Conservation (phyloP, 1,140 invertebrate species). For the Saccostrea cuccullata region DNA sequence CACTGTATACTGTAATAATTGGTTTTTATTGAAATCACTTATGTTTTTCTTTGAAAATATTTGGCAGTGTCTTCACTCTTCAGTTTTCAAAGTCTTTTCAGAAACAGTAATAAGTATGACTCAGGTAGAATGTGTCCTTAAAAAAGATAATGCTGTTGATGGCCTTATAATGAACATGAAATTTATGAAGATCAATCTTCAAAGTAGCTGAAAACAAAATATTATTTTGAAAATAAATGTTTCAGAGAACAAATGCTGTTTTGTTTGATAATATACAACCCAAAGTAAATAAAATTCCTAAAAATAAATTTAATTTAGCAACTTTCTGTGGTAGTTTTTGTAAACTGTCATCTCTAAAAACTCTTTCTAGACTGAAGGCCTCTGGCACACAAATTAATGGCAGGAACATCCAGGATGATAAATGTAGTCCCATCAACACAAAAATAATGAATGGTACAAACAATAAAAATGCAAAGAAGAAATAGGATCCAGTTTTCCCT, state of each 20-base stretch:
- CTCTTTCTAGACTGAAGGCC: slow-evolving; percentile 93
- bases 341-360: slow-evolving; percentile 89
- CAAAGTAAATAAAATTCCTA: slow-evolving; percentile 92
- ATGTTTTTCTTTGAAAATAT: too few species aligned
- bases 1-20: too few species aligned
- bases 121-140: too few species aligned
- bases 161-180: too few species aligned
- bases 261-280: slow-evolving; percentile 78
- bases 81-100: too few species aligned
- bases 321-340: slow-evolving; percentile 91
- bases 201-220: not conserved
- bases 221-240: not conserved
- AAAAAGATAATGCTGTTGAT: too few species aligned
- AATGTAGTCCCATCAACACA: slow-evolving; percentile 88
- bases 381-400: slow-evolving; percentile 91
- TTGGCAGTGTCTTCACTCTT: too few species aligned
- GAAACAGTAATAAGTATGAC: too few species aligned
- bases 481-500: slow-evolving; percentile 92
- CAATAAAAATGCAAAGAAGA: slow-evolving; percentile 92
- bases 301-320: slow-evolving; percentile 92
- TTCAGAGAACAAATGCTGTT: slow-evolving; percentile 46
- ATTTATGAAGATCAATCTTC: not conserved
- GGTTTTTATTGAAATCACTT: too few species aligned
- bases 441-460: slow-evolving; percentile 95
- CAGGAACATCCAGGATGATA: slow-evolving; percentile 90